phyloP scores from a whole-genome alignment of 2,797 vertebrate genomes.

The Zalophus californianus region DNA sequence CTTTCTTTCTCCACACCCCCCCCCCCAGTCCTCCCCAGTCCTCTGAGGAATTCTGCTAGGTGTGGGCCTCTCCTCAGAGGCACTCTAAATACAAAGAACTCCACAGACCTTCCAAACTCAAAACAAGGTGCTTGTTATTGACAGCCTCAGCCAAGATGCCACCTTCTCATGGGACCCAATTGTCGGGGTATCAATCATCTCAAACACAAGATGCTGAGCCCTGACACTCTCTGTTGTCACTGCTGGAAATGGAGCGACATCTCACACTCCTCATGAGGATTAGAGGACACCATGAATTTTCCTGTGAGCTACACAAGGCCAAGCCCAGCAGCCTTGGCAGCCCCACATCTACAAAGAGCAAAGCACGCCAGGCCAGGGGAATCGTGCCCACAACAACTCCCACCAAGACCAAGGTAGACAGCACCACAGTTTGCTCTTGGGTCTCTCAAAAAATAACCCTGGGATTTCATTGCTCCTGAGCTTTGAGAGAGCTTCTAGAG shows the following conservation, averaged over 20 bases:
- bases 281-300: not conserved
- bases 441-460: not conserved
- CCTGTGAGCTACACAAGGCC: not conserved
- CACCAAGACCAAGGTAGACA: not conserved
- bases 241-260: not conserved
- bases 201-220: not conserved
- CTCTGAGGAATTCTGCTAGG: conserved; percentile 36
- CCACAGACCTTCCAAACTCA: conserved; percentile 23
- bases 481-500: not conserved
- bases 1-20: not conserved
- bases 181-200: not conserved
- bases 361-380: accelerated
- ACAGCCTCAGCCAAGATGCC: not conserved
- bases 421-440: not conserved
- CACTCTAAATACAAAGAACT: conserved; percentile 25
- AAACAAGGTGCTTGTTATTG: conserved; percentile 32
- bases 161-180: not conserved
- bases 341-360: not conserved
- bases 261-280: not conserved
- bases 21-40: not conserved
- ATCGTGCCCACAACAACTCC: not conserved
- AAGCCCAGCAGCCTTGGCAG: not conserved
- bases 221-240: not conserved
- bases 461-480: not conserved
- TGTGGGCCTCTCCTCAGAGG: not conserved